These are phyloP conservation scores for Centrocercus urophasianus DNA, from an alignment of 2,113 vertebrate species.

Conservation along the genomic window DNA sequence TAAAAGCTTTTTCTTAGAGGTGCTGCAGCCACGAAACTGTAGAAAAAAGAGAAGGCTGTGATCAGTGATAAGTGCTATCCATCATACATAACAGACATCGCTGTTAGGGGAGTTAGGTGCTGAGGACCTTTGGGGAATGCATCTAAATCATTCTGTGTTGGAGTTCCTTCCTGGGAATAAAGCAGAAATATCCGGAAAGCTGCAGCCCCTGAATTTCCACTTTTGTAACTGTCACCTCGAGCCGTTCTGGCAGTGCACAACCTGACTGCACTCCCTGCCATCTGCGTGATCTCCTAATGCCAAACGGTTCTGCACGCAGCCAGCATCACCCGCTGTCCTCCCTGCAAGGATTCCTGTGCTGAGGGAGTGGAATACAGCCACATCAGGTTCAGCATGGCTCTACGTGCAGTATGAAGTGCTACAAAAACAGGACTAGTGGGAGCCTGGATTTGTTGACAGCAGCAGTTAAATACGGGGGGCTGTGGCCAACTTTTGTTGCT, in stretches of 20 bases:
- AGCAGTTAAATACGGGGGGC: neutral
- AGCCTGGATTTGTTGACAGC: fast-evolving
- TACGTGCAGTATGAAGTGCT: neutral
- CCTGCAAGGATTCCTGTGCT: neutral
- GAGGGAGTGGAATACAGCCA: neutral
- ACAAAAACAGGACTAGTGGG: neutral
- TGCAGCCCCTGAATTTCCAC: neutral
- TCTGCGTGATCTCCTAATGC: neutral
- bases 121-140: neutral
- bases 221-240: neutral
- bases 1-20: neutral
- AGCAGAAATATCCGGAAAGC: neutral
- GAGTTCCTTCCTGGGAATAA: neutral
- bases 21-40: fast-evolving
- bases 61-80: neutral
- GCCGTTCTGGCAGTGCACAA: neutral
- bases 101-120: neutral
- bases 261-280: neutral
- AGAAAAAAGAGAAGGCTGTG: neutral
- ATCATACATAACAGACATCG: neutral
- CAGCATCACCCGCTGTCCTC: neutral
- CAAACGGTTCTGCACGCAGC: neutral
- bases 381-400: neutral
- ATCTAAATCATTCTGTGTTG: neutral
- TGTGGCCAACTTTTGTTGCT: neutral